Evolutionary conservation across 2,888 invertebrate genomes (phyloP).

Genomic region (Acanthococcus lagerstroemiae): DNA sequence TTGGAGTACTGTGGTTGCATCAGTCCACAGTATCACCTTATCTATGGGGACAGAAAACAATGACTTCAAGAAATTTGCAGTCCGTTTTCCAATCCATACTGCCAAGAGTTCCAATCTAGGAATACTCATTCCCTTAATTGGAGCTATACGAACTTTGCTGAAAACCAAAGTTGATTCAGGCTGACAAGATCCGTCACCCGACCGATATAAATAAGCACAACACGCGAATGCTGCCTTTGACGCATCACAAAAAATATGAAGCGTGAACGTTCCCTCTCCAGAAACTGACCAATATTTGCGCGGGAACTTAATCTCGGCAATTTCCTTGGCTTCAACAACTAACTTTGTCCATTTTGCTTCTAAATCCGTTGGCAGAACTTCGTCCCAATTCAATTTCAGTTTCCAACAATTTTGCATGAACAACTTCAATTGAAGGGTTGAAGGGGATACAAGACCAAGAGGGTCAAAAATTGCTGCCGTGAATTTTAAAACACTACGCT

Average conservation of each 20-base stretch:
- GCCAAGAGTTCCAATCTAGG: constrained; percentile 3
- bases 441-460: no score
- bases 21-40: constrained; percentile 1
- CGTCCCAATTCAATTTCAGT: background rate
- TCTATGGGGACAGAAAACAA: background rate
- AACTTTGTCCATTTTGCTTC: background rate
- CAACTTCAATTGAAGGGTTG: no score
- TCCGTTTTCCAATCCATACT: background rate
- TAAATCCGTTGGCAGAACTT: background rate
- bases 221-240: background rate
- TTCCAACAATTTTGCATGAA: no score
- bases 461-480: no score
- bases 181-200: background rate
- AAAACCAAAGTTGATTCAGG: background rate
- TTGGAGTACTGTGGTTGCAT: constrained; percentile 2
- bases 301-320: background rate
- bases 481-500: no score
- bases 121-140: background rate
- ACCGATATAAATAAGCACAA: background rate
- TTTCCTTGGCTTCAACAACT: background rate
- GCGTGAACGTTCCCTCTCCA: no score
- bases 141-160: background rate
- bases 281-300: background rate
- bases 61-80: background rate
- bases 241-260: constrained; percentile 7